Evolutionary conservation across 2,888 invertebrate genomes (phyloP).

Genomic region (Lasioglossum calceatum): DNA sequence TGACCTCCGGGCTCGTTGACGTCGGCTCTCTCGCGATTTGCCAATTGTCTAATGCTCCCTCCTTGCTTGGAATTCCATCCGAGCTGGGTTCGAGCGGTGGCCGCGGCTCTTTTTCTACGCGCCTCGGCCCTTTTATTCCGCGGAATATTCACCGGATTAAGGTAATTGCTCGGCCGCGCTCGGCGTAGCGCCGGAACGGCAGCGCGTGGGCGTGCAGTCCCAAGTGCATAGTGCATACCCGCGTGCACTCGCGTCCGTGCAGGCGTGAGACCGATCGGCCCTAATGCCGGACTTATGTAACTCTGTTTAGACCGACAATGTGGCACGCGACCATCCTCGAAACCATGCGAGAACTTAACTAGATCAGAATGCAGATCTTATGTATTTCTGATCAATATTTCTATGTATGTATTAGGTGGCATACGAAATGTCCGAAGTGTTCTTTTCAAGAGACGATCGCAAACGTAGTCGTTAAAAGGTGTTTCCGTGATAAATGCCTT

Average conservation of each 20-base stretch:
- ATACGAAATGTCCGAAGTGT: no score
- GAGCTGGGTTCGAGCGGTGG: slow-evolving; percentile 35
- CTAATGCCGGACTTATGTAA: slow-evolving; percentile 50
- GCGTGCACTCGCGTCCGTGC: slow-evolving; percentile 44
- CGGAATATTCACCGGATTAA: slow-evolving; percentile 83
- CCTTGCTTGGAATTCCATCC: slow-evolving; percentile 49
- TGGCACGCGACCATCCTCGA: slow-evolving; percentile 7
- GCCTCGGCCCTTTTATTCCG: slow-evolving; percentile 75
- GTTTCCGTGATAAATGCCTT: background rate
- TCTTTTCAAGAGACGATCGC: background rate
- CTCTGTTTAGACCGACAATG: slow-evolving; percentile 25
- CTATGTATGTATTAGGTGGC: no score
- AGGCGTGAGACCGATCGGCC: slow-evolving; percentile 70
- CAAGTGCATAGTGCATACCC: slow-evolving; percentile 47
- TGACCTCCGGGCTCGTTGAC: slow-evolving; percentile 67
- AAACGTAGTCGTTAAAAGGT: background rate
- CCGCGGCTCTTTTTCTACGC: slow-evolving; percentile 44
- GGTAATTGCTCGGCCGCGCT: slow-evolving; percentile 79
- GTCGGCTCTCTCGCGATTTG: slow-evolving; percentile 64
- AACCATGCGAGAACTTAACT: background rate
- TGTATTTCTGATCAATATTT: no score
- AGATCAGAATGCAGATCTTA: no score
- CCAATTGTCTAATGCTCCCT: slow-evolving; percentile 61
- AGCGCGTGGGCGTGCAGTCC: slow-evolving; percentile 61
- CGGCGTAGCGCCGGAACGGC: slow-evolving; percentile 65